Conservation (phyloP, 1,140 invertebrate genomes). For the Sinonovacula constricta region DNA sequence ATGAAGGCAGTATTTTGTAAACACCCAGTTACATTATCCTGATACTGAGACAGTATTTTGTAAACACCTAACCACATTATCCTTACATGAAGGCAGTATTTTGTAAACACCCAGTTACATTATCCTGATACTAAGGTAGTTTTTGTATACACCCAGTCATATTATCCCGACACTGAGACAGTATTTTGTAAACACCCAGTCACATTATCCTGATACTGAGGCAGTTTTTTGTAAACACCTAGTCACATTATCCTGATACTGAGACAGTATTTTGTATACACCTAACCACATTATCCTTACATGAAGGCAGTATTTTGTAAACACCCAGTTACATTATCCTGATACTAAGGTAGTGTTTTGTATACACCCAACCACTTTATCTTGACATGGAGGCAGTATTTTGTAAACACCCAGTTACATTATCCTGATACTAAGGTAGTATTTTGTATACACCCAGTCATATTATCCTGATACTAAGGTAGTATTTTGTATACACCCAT, state of each 20-base stretch:
- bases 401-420: background rate
- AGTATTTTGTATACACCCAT: background rate
- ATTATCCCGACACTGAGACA: background rate
- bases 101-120: background rate
- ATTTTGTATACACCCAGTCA: background rate
- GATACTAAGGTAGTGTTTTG: background rate
- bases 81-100: background rate
- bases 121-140: background rate
- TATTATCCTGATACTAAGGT: background rate
- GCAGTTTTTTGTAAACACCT: background rate
- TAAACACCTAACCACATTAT: background rate
- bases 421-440: background rate
- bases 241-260: background rate
- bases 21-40: background rate
- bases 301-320: background rate
- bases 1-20: background rate
- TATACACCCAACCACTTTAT: background rate
- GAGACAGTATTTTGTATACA: background rate
- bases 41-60: background rate
- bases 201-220: background rate
- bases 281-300: background rate
- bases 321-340: background rate
- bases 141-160: background rate
- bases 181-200: background rate
- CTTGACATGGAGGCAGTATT: background rate